Base-by-base conservation (phyloP, 2,113 vertebrate species). In the Microtus richardsoni region DNA sequence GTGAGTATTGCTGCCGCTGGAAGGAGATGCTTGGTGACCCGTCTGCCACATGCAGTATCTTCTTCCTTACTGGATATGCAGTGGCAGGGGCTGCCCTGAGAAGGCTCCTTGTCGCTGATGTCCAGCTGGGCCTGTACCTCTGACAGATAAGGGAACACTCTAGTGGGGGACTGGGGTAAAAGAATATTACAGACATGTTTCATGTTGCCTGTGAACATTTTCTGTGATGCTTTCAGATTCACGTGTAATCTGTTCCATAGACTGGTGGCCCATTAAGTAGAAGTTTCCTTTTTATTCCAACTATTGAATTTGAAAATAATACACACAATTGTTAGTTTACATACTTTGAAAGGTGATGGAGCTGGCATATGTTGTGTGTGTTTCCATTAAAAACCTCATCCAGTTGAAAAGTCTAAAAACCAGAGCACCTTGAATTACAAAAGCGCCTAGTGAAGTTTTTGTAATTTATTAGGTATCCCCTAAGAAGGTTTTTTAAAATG, bases 71-170 rank as follows among this genome's bases (percentile, higher is more conserved):
- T 94, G 41, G 91, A 80, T 93, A 73, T 68, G 68, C n/a, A 49
- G 49, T 91, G 0, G 94, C 92, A 54, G 96, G 98, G 97, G 97
- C 93, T 89, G 44, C 87, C 91, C 96, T 87, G 95, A 97, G 97
- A 94, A 96, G 87, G 28, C 85, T 97, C 96, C 95, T 98, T 96
- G 97, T 98, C 97, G 97, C 89, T 49, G 73, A 60, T 22, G 64
- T 97, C 41, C 97, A 97, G 97, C 97, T 71, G 97, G 97, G 96
- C 84, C 80, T 41, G 80, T 93, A 80, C 97, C 93, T 96, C 92
- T 87, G 93, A 95, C 86, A 70, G 89, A 91, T 88, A 93, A 95
- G 74, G 88, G 93, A 89, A 97, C 75, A 91, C 70, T 90, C 93
- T 97, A 80, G 60, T 83, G 83, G 90, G 91, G 84, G 74, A 88